Evolutionary conservation across 2,113 vertebrate species (phyloP).

Genomic region (Hydrolagus affinis): DNA sequence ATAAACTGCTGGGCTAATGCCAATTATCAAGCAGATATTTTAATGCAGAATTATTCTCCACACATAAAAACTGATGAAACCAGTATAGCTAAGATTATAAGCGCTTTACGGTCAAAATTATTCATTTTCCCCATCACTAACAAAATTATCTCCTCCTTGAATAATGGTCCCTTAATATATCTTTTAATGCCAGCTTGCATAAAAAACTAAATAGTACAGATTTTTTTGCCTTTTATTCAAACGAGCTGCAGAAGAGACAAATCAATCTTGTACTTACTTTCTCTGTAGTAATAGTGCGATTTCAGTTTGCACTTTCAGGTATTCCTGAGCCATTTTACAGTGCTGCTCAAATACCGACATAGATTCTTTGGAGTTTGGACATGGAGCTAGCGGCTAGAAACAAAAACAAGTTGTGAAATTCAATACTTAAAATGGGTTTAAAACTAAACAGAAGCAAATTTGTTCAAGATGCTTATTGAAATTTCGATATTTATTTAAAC

Average conservation of each 20-base stretch:
- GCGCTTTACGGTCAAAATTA: too few relatives aligned
- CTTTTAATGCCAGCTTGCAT: too few relatives aligned
- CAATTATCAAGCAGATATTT: too few relatives aligned
- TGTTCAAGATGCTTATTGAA: too few relatives aligned
- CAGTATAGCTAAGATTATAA: too few relatives aligned
- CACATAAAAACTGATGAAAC: too few relatives aligned
- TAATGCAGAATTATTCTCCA: too few relatives aligned
- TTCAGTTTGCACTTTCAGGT: slow-evolving; percentile 98
- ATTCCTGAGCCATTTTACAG: slow-evolving; percentile 99
- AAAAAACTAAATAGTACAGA: not conserved
- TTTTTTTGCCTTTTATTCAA: not conserved
- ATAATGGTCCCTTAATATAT: too few relatives aligned
- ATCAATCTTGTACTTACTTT: slow-evolving; percentile 67
- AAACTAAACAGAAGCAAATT: not conserved
- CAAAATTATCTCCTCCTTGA: too few relatives aligned
- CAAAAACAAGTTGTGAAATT: slow-evolving; percentile 31
- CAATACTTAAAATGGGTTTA: not conserved
- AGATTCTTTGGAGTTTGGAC: slow-evolving; percentile 98
- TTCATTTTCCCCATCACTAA: too few relatives aligned
- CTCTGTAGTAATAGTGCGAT: slow-evolving; percentile 92
- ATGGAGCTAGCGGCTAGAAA: slow-evolving; percentile 87
- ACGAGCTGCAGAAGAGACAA: not conserved
- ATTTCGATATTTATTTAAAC: too few relatives aligned
- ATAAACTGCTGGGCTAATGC: too few relatives aligned
- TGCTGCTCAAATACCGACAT: slow-evolving; percentile 99